A percentile compares a stretch with the other conserved stretches of the same genome.
Conservation (phyloP, 2,888 invertebrate species). For the Dicranocentrus wangi region DNA sequence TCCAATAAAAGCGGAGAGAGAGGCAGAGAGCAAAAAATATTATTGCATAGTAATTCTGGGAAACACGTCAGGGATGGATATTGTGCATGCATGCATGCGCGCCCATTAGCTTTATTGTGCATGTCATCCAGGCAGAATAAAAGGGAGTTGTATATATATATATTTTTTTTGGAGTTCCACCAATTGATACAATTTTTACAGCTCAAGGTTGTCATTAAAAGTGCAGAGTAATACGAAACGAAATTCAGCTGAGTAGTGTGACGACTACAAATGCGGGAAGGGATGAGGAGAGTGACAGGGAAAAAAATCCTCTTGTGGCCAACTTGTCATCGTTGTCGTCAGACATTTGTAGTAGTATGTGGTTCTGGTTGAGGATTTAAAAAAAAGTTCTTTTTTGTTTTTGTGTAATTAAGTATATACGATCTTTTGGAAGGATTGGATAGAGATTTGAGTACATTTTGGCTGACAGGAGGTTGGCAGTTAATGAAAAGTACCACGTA, state of each 20-base stretch:
- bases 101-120: neutral
- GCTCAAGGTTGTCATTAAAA: slow-evolving; percentile 22
- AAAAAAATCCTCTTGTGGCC: slow-evolving; percentile 6
- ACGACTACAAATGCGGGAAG: neutral
- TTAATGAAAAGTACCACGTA: too few species aligned
- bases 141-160: neutral
- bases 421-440: neutral
- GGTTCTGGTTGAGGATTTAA: neutral
- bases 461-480: too few species aligned
- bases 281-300: neutral
- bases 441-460: neutral
- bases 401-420: slow-evolving; percentile 20
- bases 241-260: neutral
- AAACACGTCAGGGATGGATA: neutral
- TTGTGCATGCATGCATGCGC: neutral
- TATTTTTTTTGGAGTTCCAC: too few species aligned
- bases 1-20: slow-evolving; percentile 13
- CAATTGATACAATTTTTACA: neutral
- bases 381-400: neutral
- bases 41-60: slow-evolving; percentile 33
- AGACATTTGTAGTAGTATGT: too few species aligned
- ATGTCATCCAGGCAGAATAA: neutral
- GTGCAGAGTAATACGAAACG: neutral
- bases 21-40: neutral
- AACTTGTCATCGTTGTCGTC: slow-evolving; percentile 13